Evolutionary conservation across 2,113 vertebrate genomes (phyloP).

Genomic region (Hippocampus abdominalis): DNA sequence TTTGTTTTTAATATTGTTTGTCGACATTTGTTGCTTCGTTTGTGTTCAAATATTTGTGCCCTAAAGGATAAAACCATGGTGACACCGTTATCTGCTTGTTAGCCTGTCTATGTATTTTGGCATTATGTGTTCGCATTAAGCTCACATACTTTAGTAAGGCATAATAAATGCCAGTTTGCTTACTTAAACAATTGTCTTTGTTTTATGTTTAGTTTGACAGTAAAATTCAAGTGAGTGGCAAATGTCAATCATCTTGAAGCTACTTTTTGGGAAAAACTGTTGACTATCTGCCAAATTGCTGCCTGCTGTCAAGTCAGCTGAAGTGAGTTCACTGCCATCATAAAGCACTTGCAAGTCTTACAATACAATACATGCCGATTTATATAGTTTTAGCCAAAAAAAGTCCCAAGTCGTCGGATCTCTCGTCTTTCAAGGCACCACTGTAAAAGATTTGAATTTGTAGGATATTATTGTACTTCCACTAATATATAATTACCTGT

Average conservation of each 20-base stretch:
- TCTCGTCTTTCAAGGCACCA: not conserved
- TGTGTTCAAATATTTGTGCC: not conserved
- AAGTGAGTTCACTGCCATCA: not conserved
- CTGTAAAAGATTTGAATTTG: not conserved
- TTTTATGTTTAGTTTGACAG: not conserved
- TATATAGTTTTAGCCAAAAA: not conserved
- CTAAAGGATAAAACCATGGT: not conserved
- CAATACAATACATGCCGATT: not conserved
- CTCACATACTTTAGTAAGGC: not conserved
- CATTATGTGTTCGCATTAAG: not conserved
- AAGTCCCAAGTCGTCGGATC: not conserved
- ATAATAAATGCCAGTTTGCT: not conserved
- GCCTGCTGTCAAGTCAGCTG: not conserved
- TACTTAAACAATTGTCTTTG: not conserved
- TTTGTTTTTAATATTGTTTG: not conserved
- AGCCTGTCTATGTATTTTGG: not conserved
- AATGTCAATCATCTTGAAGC: not conserved
- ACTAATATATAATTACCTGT: slow-evolving; percentile 11
- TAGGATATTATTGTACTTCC: slow-evolving; percentile 23
- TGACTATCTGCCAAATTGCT: not conserved
- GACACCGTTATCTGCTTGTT: not conserved
- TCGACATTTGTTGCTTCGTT: not conserved
- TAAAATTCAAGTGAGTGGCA: not conserved
- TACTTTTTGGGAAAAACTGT: not conserved
- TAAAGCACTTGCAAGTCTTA: not conserved